Conservation (phyloP, 2,888 invertebrate genomes). For the Bhutanitis thaidina region DNA sequence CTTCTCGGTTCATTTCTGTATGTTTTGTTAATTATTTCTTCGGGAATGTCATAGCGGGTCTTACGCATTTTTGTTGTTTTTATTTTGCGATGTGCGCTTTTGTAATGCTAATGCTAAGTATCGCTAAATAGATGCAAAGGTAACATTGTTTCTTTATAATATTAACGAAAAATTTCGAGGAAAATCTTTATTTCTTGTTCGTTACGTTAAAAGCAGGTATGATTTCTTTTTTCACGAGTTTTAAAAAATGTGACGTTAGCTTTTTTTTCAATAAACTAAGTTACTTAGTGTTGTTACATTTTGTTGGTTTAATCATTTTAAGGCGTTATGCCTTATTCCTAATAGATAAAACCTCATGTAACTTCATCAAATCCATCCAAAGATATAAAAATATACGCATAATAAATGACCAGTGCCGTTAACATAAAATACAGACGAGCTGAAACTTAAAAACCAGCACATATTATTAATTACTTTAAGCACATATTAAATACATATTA, state of each 20-base stretch:
- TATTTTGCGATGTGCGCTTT: conserved; percentile 33
- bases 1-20: conserved; percentile 70
- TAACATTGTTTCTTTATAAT: conserved; percentile 40
- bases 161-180: conserved; percentile 31
- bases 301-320: too few relatives aligned
- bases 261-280: too few relatives aligned
- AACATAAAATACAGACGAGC: too few relatives aligned
- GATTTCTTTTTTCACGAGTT: conserved; percentile 24
- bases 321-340: too few relatives aligned
- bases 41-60: conserved; percentile 41
- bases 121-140: conserved; percentile 38
- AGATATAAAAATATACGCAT: too few relatives aligned
- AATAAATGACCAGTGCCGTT: too few relatives aligned
- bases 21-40: conserved; percentile 75
- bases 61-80: conserved; percentile 26
- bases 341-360: too few relatives aligned
- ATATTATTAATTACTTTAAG: too few relatives aligned
- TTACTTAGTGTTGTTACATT: too few relatives aligned
- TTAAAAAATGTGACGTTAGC: conserved; percentile 4
- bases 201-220: conserved; percentile 23
- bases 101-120: conserved; percentile 41
- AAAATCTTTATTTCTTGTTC: conserved; percentile 25
- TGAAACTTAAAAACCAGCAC: too few relatives aligned
- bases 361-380: too few relatives aligned
- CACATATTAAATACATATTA: too few relatives aligned